Evolutionary conservation across 1,140 invertebrate species (phyloP).

Genomic region (Drosophila lini): DNA sequence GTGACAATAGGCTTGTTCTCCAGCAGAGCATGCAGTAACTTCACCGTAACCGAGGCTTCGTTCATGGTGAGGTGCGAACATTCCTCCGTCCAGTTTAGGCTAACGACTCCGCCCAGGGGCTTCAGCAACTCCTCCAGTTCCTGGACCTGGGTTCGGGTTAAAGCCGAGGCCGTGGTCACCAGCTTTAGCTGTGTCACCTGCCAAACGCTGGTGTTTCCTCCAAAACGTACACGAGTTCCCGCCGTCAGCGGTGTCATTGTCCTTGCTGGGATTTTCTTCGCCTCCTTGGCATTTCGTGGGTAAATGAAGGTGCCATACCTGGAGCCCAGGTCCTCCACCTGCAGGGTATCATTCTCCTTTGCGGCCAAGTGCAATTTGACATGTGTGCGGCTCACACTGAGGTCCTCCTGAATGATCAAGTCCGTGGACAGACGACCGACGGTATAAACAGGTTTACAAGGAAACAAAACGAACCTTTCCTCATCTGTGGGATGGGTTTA

Average conservation of each 20-base stretch:
- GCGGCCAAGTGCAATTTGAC: constrained; percentile 83
- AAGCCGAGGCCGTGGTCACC: constrained; percentile 85
- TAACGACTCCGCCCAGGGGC: constrained; percentile 80
- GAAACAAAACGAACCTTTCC: constrained; percentile 61
- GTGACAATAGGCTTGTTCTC: constrained; percentile 87
- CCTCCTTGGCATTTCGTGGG: constrained; percentile 51
- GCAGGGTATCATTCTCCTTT: neutral
- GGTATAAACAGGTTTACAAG: constrained; percentile 52
- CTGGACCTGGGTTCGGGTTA: constrained; percentile 82
- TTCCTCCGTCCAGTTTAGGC: constrained; percentile 79
- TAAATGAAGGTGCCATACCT: constrained; percentile 86
- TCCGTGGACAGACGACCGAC: constrained; percentile 73
- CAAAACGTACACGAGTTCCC: constrained; percentile 86
- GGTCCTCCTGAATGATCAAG: constrained; percentile 85
- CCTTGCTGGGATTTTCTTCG: constrained; percentile 40
- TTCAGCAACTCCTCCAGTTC: constrained; percentile 79
- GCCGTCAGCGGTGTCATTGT: constrained; percentile 64
- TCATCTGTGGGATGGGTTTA: constrained; percentile 20
- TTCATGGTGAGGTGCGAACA: constrained; percentile 89
- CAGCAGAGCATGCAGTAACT: constrained; percentile 88
- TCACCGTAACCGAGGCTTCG: constrained; percentile 88
- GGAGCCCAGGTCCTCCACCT: constrained; percentile 85
- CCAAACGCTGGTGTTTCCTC: constrained; percentile 85
- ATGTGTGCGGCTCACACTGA: constrained; percentile 86
- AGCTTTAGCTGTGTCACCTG: constrained; percentile 81